Percentiles rank a stretch among this genome's conserved stretches.
Evolutionary conservation across 2,888 invertebrate genomes (phyloP).

Genomic region (Trileptium ribeirensis): DNA sequence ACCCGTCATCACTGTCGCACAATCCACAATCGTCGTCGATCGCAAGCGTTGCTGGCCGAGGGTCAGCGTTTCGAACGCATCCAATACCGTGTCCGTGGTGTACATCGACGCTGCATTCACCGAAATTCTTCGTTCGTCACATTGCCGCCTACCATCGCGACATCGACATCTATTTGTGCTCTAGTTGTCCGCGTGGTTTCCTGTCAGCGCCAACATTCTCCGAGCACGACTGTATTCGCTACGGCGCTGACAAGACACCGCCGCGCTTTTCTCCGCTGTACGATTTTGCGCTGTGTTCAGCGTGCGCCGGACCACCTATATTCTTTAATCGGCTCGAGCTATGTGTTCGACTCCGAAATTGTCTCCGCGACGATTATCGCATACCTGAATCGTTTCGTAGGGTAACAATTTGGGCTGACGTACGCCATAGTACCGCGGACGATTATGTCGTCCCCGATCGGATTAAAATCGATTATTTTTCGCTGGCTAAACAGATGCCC

Average conservation of each 20-base stretch:
- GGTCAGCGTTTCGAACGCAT: not conserved
- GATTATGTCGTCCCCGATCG: not conserved
- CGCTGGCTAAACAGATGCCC: not conserved
- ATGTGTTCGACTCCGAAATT: not conserved
- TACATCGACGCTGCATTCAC: not conserved
- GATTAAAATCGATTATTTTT: not conserved
- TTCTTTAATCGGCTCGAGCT: not conserved
- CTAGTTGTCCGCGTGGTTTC: not conserved
- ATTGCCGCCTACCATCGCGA: not conserved
- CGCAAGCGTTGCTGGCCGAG: no score
- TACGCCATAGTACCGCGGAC: not conserved
- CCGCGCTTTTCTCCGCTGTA: not conserved
- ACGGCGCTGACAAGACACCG: not conserved
- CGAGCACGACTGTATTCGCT: not conserved
- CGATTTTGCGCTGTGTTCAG: not conserved
- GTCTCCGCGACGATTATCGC: no score
- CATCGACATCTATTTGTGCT: not conserved
- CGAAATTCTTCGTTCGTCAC: not conserved
- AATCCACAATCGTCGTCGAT: no score
- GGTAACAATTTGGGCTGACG: not conserved
- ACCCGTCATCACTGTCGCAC: no score
- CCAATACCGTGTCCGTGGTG: not conserved
- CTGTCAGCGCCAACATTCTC: not conserved
- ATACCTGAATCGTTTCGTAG: not conserved
- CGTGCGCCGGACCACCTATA: not conserved